phyloP scores from a whole-genome alignment of 2,113 vertebrate species.

The Heterotis niloticus region DNA sequence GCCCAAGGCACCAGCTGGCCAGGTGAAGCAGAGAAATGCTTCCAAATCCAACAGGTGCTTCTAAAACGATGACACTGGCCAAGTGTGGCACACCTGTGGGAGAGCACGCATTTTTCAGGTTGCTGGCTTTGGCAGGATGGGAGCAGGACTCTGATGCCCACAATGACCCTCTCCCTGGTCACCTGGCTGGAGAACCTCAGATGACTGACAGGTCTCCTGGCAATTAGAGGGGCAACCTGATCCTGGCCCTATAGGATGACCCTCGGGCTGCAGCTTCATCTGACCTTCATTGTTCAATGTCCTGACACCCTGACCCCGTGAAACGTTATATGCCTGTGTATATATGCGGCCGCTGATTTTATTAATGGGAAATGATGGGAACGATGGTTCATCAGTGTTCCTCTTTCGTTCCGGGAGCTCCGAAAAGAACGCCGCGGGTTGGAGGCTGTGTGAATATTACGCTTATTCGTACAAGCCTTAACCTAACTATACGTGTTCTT shows the following conservation, averaged over 20 bases:
- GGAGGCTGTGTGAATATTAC: background rate
- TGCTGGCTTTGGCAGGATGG: background rate
- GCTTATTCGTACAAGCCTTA: background rate
- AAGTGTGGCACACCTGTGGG: background rate
- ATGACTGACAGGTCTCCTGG: conserved; percentile 70
- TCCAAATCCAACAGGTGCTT: background rate
- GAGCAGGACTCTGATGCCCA: background rate
- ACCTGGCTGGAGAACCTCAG: conserved; percentile 27
- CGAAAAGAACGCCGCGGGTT: background rate
- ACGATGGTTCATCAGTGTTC: conserved; percentile 31
- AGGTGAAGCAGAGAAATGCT: background rate
- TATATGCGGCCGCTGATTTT: conserved; percentile 34
- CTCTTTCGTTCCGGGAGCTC: conserved; percentile 24
- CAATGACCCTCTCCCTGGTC: conserved; percentile 11
- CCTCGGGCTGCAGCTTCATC: conserved; percentile 59
- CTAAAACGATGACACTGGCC: conserved; percentile 3
- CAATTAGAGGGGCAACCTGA: conserved; percentile 66
- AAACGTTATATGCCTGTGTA: conserved; percentile 60
- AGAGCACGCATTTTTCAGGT: background rate
- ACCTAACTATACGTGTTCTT: too few relatives aligned
- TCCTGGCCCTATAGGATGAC: conserved; percentile 62
- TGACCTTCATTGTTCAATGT: conserved; percentile 69
- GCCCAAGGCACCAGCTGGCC: background rate
- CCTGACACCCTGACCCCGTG: conserved; percentile 68
- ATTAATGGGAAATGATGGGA: conserved; percentile 36